Evolutionary conservation across 2,797 vertebrate species (phyloP), one percentile per base, ranked within the genome.

Genomic region (Yasuhikotakia modesta): DNA sequence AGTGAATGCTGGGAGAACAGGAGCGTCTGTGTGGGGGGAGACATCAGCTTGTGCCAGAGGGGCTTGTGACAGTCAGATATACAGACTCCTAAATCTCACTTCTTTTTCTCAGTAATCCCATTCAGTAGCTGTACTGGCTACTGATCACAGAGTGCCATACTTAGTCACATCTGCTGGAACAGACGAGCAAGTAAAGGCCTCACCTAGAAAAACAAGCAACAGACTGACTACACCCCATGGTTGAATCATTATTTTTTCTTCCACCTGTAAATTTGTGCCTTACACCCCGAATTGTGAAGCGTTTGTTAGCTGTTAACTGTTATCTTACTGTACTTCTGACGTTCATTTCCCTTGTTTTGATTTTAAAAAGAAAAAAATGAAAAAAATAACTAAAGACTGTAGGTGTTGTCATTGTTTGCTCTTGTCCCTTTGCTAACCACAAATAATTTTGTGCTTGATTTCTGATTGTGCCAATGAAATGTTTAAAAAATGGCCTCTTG

Each of bases 191-290:
- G 43, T 64, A 57, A 64, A 71, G 86, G 85, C 35, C 46, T 24
- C 67, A 70, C 66, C 60, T 67, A 60, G 22, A 60, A 48, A 60
- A 55, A 81, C 58, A 57, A 58, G 10, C 57, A 52, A 55, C 65
- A 19, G 70, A 48, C 64, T 39, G 57, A 71, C 57, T 32, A 53
- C 88, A 89, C 91, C 89, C 90, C 93, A 53, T 92, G 79, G 87
- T 91, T 87, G 86, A 81, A 89, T 90, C 91, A 88, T 89, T 92
- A 93, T 65, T 92, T 93, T 94, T 91, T 94, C 92, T 95, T 97
- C 95, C 96, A 97, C 96, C 94, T 98, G 98, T 99, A 97, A 95
- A 98, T 98, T 95, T 98, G 98, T 99, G 98, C 98, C 97, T 99
- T 99, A 99, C 96, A 95, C 96, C 95, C 94, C 91, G 87, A 95